Base-by-base conservation (phyloP, 2,797 vertebrate genomes). In the Coranthus polyacanthus region DNA sequence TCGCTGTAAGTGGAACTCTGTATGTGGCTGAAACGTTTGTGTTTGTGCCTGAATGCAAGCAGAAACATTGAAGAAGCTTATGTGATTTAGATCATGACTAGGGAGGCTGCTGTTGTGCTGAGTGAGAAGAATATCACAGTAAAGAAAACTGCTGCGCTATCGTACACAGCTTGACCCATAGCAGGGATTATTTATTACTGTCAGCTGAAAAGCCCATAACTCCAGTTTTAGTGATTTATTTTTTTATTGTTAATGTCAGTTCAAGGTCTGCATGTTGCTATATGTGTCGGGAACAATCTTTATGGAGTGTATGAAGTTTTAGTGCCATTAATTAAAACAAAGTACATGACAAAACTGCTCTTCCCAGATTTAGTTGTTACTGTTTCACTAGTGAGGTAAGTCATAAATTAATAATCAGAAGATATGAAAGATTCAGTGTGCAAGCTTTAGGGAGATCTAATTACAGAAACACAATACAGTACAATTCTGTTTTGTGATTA, bases 101-200 rank as follows among this genome's bases (percentile, higher is more conserved):
- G 20, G 69, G 63, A 75, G 38, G 24, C 57, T 72, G 66, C 81
- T 37, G 68, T 64, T 70, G 47, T 92, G 86, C 87, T 87, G 79
- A 86, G 80, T 70, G 85, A 8, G 87, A 87, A 67, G 72, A 88
- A 89, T 78, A 73, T 70, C 69, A 59, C 29, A 64, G 72, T 45
- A 58, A 80, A 72, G 53, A 69, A 81, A 88, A 85, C 73, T 68
- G 85, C 84, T 81, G 81, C 53, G 72, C 66, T 69, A 37, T 60
- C 62, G 52, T 53, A 62, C 74, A 71, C 58, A 75, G 77, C 75
- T 81, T 81, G 82, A 87, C 70, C 81, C 68, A 59, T 70, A 67
- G 79, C 79, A 55, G 54, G 58, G 61, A 78, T 86, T 91, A 86
- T 86, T 87, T 84, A 87, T 86, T 68, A 69, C 77, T 73, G 80